Evolutionary conservation across 2,113 vertebrate genomes (phyloP).

Genomic region (Oreochromis aureus): DNA sequence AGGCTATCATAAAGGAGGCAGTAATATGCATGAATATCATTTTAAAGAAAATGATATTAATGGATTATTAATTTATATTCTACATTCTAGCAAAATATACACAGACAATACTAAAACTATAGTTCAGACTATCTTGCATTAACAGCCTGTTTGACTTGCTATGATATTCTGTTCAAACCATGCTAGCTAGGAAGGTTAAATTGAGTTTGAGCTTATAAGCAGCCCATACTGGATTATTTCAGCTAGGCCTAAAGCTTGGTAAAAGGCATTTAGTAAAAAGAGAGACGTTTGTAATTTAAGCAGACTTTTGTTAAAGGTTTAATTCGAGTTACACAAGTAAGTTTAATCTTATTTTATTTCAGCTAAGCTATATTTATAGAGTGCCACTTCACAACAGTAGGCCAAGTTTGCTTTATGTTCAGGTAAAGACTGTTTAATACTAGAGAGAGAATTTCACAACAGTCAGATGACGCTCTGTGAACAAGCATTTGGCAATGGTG

Average conservation of each 20-base stretch:
- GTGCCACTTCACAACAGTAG: neutral
- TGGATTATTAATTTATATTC: neutral
- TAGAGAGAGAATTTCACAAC: neutral
- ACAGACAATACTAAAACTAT: neutral
- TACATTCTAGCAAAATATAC: neutral
- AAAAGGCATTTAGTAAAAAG: neutral
- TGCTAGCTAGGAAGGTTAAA: neutral
- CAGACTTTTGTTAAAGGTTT: neutral
- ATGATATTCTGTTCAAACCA: neutral
- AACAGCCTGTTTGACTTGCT: neutral
- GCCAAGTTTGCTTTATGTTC: neutral
- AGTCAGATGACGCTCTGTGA: neutral
- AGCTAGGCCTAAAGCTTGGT: neutral
- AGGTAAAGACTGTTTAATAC: neutral
- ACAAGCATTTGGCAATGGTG: neutral
- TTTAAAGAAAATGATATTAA: neutral
- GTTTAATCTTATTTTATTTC: neutral
- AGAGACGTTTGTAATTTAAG: neutral
- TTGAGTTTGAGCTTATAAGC: neutral
- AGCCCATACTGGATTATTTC: neutral
- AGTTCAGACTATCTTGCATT: neutral
- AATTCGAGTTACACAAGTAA: neutral
- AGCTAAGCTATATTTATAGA: neutral
- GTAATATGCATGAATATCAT: neutral
- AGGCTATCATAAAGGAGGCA: neutral